phyloP scores from a whole-genome alignment of 2,797 vertebrate species.

The Crenuchus spilurus region DNA sequence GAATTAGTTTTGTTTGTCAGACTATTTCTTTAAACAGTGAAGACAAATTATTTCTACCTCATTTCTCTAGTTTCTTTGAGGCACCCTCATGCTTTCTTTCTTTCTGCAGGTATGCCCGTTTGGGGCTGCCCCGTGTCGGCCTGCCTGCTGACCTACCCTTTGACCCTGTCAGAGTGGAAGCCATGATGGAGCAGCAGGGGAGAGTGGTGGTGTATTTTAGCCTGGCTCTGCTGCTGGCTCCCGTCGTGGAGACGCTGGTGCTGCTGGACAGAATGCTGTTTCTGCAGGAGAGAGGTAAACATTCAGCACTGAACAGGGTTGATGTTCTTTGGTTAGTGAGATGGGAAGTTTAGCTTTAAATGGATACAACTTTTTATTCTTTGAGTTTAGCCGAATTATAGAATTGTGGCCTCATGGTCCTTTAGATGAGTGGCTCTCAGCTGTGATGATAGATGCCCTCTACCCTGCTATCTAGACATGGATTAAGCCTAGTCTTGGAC shows the following conservation, averaged over 20 bases:
- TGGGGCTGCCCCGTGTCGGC: constrained; percentile 82
- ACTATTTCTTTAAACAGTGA: too few species aligned
- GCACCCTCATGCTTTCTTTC: not conserved
- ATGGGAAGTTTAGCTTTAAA: not conserved
- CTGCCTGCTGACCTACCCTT: constrained; percentile 73
- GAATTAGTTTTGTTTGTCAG: too few species aligned
- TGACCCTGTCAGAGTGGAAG: constrained; percentile 67
- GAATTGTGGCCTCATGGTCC: too few species aligned
- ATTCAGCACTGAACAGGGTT: not conserved
- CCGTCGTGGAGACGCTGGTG: constrained; percentile 89
- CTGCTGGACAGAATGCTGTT: constrained; percentile 90
- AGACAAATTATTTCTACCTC: too few species aligned
- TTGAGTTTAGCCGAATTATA: too few species aligned
- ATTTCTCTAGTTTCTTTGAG: too few species aligned
- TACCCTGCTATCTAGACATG: too few species aligned
- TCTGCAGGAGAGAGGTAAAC: constrained; percentile 89
- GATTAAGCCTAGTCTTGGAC: too few species aligned
- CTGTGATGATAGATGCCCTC: too few species aligned
- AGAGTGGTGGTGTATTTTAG: constrained; percentile 89
- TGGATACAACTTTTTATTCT: too few species aligned
- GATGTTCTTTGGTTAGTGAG: not conserved
- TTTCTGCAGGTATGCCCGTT: constrained; percentile 82
- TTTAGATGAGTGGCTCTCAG: too few species aligned
- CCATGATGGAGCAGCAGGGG: constrained; percentile 81
- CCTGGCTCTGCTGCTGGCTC: constrained; percentile 85